A percentile compares a stretch with the other conserved stretches of the same genome.
phyloP scores from a whole-genome alignment of 2,797 vertebrate species.

The Eupleurogrammus muticus region DNA sequence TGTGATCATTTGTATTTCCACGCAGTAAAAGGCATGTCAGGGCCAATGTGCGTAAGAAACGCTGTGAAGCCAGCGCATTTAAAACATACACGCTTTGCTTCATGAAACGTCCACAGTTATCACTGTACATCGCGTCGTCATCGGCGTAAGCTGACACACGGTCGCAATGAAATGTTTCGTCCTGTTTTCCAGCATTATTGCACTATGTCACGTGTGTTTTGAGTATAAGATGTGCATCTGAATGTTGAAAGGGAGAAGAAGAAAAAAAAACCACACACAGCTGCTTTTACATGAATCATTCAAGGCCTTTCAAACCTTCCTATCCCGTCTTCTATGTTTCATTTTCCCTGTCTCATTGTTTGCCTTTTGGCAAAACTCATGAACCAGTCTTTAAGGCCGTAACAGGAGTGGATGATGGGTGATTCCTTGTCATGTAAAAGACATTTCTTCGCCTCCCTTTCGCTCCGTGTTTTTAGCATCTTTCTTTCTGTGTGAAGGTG shows the following conservation, averaged over 20 bases:
- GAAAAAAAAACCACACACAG: constrained; percentile 23
- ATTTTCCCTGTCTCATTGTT: constrained; percentile 23
- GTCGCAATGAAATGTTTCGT: constrained; percentile 25
- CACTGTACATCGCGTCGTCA: constrained; percentile 23
- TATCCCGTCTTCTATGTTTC: constrained; percentile 2
- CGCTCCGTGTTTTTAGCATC: constrained; percentile 58
- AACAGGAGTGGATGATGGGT: constrained; percentile 55
- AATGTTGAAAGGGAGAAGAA: constrained; percentile 60
- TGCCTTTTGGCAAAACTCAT: constrained; percentile 37
- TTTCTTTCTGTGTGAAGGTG: constrained; percentile 47
- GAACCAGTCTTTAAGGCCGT: constrained; percentile 21
- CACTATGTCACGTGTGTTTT: constrained; percentile 51
- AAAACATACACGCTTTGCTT: constrained; percentile 35
- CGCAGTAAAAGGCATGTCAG: constrained; percentile 13
- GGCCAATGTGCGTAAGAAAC: constrained; percentile 11
- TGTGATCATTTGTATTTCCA: not conserved
- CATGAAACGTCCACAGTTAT: constrained; percentile 23
- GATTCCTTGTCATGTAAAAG: constrained; percentile 64
- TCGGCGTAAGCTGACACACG: constrained; percentile 35
- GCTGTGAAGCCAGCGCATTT: not conserved
- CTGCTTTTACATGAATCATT: constrained; percentile 65
- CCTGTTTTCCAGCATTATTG: constrained; percentile 27
- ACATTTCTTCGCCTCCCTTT: constrained; percentile 69
- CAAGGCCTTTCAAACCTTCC: constrained; percentile 13
- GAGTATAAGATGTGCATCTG: constrained; percentile 46